A percentile compares a stretch with the other conserved stretches of the same genome.
phyloP scores from a whole-genome alignment of 2,113 vertebrate species.

The Cheirogaleus medius region DNA sequence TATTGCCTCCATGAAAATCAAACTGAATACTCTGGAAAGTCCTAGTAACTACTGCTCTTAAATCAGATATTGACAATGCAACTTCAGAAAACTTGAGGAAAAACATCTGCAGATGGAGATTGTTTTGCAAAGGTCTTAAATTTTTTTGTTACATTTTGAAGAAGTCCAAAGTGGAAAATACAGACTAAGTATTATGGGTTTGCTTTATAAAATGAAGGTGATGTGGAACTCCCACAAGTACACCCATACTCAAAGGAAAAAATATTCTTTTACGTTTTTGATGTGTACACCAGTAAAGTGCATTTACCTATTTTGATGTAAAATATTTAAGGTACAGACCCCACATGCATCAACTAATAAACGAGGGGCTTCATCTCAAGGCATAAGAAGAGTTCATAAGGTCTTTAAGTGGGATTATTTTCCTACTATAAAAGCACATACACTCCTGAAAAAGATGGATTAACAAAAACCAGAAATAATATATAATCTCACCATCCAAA shows the following conservation, averaged over 20 bases:
- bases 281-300: not conserved
- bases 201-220: not conserved
- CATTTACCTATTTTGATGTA: not conserved
- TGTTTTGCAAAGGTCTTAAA: not conserved
- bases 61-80: not conserved
- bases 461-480: not conserved
- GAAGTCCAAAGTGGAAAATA: not conserved
- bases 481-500: not conserved
- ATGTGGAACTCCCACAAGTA: not conserved
- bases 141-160: not conserved
- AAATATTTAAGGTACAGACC: not conserved
- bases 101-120: not conserved
- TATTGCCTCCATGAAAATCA: not conserved
- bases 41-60: not conserved
- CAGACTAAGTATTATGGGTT: not conserved
- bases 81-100: not conserved
- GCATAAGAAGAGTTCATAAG: not conserved
- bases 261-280: not conserved
- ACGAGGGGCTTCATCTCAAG: not conserved
- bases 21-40: not conserved
- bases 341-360: not conserved
- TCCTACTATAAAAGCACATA: not conserved
- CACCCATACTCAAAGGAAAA: not conserved
- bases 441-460: not conserved
- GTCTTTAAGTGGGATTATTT: not conserved